Conservation (phyloP, 2,113 vertebrate species). For the Brachypodius melanocephalos region DNA sequence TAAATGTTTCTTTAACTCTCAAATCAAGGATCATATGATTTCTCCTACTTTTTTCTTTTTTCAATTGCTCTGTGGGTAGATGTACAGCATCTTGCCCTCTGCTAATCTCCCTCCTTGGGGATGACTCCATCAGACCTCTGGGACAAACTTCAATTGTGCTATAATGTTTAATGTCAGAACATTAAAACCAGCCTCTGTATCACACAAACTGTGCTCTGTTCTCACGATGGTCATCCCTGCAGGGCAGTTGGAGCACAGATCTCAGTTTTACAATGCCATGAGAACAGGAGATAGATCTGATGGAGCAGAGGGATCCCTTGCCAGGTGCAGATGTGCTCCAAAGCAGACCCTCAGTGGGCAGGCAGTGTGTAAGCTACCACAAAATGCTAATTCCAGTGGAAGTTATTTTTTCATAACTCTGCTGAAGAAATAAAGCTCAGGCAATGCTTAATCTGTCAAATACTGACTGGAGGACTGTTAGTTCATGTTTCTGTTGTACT, state of each 20-base stretch:
- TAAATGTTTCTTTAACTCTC: background rate
- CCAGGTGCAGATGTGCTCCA: fast-evolving
- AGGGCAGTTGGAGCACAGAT: background rate
- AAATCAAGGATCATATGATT: background rate
- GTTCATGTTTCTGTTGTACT: background rate
- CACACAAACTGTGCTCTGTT: background rate
- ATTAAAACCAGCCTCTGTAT: background rate
- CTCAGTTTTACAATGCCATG: fast-evolving
- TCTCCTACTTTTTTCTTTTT: background rate
- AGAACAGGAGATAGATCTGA: background rate
- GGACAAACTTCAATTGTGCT: background rate
- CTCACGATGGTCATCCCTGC: background rate
- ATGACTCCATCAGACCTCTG: background rate
- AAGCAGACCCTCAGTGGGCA: background rate
- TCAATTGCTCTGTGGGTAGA: background rate
- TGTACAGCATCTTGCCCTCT: background rate
- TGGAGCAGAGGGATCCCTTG: background rate
- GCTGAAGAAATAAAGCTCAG: slow-evolving; percentile 23
- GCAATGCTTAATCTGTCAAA: slow-evolving; percentile 24
- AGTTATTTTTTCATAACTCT: background rate
- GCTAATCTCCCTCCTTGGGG: background rate
- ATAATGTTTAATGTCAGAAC: background rate
- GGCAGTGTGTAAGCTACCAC: background rate
- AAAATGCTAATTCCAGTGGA: background rate
- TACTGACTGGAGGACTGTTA: background rate